Base-by-base conservation (phyloP, 2,113 vertebrate genomes). In the Scomber colias region DNA sequence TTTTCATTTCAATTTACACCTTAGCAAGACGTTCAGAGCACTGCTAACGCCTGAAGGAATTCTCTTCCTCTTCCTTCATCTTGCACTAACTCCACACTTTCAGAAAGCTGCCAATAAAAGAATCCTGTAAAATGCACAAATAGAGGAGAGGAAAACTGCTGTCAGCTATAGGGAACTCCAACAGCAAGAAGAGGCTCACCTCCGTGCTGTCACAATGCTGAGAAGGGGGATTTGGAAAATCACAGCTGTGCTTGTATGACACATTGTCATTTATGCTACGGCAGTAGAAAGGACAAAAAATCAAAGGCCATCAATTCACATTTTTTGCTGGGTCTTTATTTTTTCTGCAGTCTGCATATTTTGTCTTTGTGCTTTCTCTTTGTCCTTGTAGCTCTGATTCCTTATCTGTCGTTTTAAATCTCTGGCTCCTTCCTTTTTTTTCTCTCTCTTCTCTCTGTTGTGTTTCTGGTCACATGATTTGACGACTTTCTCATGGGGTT, bases 1-100 rank as follows among this genome's bases (percentile, higher is more conserved):
- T 87, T 87, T 87, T 80, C 59, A 82, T 87, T 88, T 81, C 78
- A 87, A 79, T 87, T 85, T 85, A 75, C 87, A 83, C 79, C 86
- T 85, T 67, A 8, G 57, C 2, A n/a, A 56, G 82, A 76, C 11
- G 30, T 49, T 53, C 63, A 30, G 31, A 27, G 61, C 14, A 2
- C 71, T 67, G 63, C 48, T 3, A 48, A 50, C 0, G 78, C 87
- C 73, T 71, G 48, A 13, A 86, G 87, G 64, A 77, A 61, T 14
- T 63, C 61, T 24, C 12, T 55, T 19, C 30, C 1, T 40, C 8
- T 9, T 12, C 11, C 48, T 74, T 84, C 55, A 77, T 81, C 69
- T 69, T 10, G 4, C 0, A 50, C 51, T 14, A 46, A 51, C 56
- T 65, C 76, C 61, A 15, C 62, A 57, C 53, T 57, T 72, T 75